phyloP scores from a whole-genome alignment of 2,888 invertebrate genomes.

The Agrochola lychnidis region DNA sequence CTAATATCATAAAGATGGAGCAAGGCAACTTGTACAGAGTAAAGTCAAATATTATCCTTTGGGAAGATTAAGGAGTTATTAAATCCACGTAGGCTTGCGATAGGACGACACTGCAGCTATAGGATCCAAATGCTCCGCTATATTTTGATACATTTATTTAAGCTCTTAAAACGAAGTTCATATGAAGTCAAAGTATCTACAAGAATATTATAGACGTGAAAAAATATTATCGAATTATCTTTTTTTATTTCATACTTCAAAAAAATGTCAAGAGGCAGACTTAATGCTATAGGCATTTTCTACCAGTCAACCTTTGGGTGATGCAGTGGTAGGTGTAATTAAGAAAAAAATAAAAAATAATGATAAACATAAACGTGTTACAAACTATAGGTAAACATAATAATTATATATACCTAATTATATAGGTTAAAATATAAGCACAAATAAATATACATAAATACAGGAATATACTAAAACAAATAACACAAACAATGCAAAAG shows the following conservation, averaged over 20 bases:
- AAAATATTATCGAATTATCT: not conserved
- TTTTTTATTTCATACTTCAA: too few relatives aligned
- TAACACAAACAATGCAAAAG: not conserved
- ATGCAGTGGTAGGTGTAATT: too few relatives aligned
- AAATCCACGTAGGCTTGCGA: slow-evolving; percentile 76
- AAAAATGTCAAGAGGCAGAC: too few relatives aligned
- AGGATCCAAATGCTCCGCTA: slow-evolving; percentile 36
- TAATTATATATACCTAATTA: too few relatives aligned
- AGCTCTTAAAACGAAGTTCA: slow-evolving; percentile 11
- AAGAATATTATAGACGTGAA: not conserved
- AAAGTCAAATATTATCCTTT: slow-evolving; percentile 89
- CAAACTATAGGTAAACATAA: too few relatives aligned
- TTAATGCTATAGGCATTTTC: too few relatives aligned
- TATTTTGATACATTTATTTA: slow-evolving; percentile 38
- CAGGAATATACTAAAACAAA: not conserved
- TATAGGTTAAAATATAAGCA: too few relatives aligned
- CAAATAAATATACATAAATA: too few relatives aligned
- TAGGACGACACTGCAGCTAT: slow-evolving; percentile 56
- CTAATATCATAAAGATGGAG: slow-evolving; percentile 90
- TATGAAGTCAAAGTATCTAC: slow-evolving; percentile 5
- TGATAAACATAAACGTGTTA: too few relatives aligned
- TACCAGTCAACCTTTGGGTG: too few relatives aligned
- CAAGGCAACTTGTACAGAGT: slow-evolving; percentile 88
- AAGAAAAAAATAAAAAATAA: too few relatives aligned
- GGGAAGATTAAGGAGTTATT: slow-evolving; percentile 87